Evolutionary conservation across 2,797 vertebrate genomes (phyloP).

Genomic region (Xerus rutilus): DNA sequence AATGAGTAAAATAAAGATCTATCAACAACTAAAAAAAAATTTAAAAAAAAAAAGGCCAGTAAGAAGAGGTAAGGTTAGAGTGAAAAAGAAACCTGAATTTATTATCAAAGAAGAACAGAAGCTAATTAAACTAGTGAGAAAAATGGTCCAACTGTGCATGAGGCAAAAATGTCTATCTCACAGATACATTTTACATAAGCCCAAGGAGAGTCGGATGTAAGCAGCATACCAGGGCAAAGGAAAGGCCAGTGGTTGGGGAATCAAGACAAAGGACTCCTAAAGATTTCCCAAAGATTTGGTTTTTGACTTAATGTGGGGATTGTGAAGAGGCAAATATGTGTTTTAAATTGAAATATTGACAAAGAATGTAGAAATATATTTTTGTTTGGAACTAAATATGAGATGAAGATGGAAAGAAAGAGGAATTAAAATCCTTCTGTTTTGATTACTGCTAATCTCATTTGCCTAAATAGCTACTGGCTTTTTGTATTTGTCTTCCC

Average conservation of each 20-base stretch:
- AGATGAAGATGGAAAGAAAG: not conserved
- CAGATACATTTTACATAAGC: not conserved
- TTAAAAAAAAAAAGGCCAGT: not conserved
- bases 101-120: not conserved
- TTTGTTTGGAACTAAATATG: slow-evolving; percentile 6
- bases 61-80: not conserved
- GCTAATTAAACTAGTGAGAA: not conserved
- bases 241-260: not conserved
- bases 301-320: not conserved
- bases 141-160: not conserved
- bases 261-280: not conserved
- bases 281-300: not conserved
- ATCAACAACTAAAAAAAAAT: too few relatives aligned
- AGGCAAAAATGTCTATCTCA: not conserved
- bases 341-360: slow-evolving; percentile 15
- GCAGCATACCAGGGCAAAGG: not conserved
- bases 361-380: not conserved
- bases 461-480: not conserved
- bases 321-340: not conserved
- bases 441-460: slow-evolving; percentile 27
- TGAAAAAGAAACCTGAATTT: not conserved
- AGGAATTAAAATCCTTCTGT: not conserved
- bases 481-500: not conserved
- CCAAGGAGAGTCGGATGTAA: rapidly evolving
- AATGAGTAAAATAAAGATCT: too few relatives aligned